phyloP scores from a whole-genome alignment of 1,140 invertebrate genomes.

The Rhyzopertha dominica region DNA sequence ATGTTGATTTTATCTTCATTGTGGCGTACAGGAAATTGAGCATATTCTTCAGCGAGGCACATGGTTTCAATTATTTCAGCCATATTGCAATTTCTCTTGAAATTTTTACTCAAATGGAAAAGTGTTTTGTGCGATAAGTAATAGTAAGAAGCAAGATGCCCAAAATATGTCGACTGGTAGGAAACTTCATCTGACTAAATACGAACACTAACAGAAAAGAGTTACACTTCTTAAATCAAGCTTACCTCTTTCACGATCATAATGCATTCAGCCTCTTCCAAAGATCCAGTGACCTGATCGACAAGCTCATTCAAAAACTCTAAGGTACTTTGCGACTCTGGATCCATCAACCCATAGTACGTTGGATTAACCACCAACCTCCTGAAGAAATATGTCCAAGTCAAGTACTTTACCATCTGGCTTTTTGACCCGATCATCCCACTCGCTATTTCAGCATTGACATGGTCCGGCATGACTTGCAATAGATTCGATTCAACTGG shows the following conservation, averaged over 20 bases:
- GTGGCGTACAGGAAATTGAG: constrained; percentile 92
- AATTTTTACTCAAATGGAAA: constrained; percentile 67
- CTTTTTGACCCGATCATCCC: constrained; percentile 90
- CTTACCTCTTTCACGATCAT: constrained; percentile 54
- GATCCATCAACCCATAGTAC: constrained; percentile 81
- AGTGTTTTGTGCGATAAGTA: constrained; percentile 94
- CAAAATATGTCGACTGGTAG: constrained; percentile 73
- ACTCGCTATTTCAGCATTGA: constrained; percentile 97
- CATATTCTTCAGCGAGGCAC: constrained; percentile 85
- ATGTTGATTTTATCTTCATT: constrained; percentile 96
- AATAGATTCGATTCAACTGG: constrained; percentile 96
- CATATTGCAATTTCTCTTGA: constrained; percentile 61
- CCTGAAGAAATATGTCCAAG: constrained; percentile 98
- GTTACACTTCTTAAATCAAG: constrained; percentile 9
- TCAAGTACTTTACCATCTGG: constrained; percentile 93
- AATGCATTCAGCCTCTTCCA: constrained; percentile 75
- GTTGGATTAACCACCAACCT: constrained; percentile 89
- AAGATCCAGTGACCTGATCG: constrained; percentile 66
- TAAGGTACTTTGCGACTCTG: constrained; percentile 68
- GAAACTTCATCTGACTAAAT: constrained; percentile 30
- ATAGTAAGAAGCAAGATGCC: constrained; percentile 93
- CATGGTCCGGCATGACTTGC: constrained; percentile 88
- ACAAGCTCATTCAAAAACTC: constrained; percentile 70
- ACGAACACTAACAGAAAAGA: too few relatives aligned
- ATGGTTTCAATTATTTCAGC: constrained; percentile 77